A percentile compares a stretch with the other conserved stretches of the same genome.
phyloP scores from a whole-genome alignment of 2,797 vertebrate species.

The Poliocrania exsul region DNA sequence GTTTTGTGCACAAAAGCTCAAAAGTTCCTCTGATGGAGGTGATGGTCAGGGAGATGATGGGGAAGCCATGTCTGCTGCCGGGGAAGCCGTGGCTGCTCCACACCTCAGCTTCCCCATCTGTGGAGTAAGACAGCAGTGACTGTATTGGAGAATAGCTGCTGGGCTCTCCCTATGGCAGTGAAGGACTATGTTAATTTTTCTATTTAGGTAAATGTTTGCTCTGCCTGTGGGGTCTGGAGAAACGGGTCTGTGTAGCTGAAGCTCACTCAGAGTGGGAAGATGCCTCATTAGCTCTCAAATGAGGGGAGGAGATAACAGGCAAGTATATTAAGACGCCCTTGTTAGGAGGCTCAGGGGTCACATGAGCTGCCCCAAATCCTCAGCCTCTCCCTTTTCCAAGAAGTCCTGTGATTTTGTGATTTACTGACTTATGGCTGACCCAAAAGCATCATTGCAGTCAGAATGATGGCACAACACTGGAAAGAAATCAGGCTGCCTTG shows the following conservation, averaged over 20 bases:
- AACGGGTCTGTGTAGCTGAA: not conserved
- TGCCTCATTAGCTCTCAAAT: conserved; percentile 42
- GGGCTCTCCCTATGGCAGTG: not conserved
- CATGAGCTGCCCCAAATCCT: not conserved
- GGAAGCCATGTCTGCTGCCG: not conserved
- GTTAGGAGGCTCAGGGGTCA: not conserved
- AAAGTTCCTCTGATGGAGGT: not conserved
- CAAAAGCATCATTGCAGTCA: not conserved
- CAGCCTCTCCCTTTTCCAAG: not conserved
- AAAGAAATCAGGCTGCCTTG: not conserved
- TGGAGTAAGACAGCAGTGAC: not conserved
- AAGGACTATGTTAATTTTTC: not conserved
- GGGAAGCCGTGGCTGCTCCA: not conserved
- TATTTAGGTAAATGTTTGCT: not conserved
- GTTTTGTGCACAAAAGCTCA: not conserved
- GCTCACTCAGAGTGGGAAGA: not conserved
- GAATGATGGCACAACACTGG: not conserved
- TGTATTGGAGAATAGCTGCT: not conserved
- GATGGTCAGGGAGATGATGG: not conserved
- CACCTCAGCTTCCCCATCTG: not conserved
- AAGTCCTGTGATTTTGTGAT: not conserved
- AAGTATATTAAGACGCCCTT: not conserved
- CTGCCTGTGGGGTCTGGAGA: not conserved
- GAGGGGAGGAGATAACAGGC: conserved; percentile 16
- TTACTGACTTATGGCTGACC: not conserved